Evolutionary conservation across 2,888 invertebrate species (phyloP), one percentile per base, ranked within the genome.

Genomic region (Parnassius mnemosyne): DNA sequence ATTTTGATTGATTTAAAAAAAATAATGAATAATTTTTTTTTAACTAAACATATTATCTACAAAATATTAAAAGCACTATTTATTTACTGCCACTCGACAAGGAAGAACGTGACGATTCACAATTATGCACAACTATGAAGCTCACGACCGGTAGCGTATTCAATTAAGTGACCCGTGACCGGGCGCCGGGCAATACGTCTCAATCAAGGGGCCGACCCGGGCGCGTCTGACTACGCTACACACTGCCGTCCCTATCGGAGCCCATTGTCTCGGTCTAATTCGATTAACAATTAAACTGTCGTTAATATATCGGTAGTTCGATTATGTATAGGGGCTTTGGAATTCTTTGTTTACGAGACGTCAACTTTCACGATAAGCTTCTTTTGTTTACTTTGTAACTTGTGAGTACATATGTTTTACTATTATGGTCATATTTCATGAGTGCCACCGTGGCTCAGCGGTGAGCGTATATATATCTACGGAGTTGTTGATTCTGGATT

Each of bases 221-320:
- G 64, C 64, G 67, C 52, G 66, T 71, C 76, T 81, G 83, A 84
- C 83, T 76, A 79, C 83, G 81, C 82, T 79, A 77, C 77, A 69
- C 66, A 71, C 75, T 79, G 78, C 79, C 16, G 49, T 49, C 49
- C 13, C 80, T 75, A 72, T 67, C 67, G 69, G 10, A 52, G 43
- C 68, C 72, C 74, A 79, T 83, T 83, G 85, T 87, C 80, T 80
- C 82, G 77, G 79, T 83, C 83, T 83, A 84, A 86, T 83, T 81
- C 74, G 76, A 86, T 85, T 80, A 79, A 77, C 78, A 73, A 76
- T 78, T 76, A 77, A 74, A 69, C 72, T 46, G 62, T 61, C 60
- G 65, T 61, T 58, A 57, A 57, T 52, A 25, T 58, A 58, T 61
- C 53, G 57, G 53, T 13, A n/a, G 20, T 25, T 44, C 49, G 43